These are phyloP conservation scores for human (Homo sapiens) DNA, from an alignment of 2,113 vertebrate species.

Conservation along the genomic window GRCh38 chr13:110320001-110320500, in stretches of 20 bases:
- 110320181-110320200: background rate
- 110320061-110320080: accelerated
- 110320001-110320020: background rate
- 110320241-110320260: background rate
- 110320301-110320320: background rate
- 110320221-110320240: no score
- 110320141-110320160: background rate
- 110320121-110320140: background rate
- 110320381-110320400: slow-evolving; percentile 52
- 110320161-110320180: background rate
- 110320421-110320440: slow-evolving; percentile 53
- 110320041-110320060: background rate
- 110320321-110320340: background rate
- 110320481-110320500: slow-evolving; percentile 9
- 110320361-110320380: background rate
- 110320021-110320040: background rate
- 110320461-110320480: slow-evolving; percentile 54
- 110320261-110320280: background rate
- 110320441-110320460: background rate
- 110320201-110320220: accelerated
- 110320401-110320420: slow-evolving; percentile 58
- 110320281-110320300: background rate
- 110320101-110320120: no score
- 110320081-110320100: background rate
- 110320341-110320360: background rate